These are phyloP conservation scores for Protonibea diacanthus DNA, from an alignment of 2,797 vertebrate species.

Conservation along the genomic window DNA sequence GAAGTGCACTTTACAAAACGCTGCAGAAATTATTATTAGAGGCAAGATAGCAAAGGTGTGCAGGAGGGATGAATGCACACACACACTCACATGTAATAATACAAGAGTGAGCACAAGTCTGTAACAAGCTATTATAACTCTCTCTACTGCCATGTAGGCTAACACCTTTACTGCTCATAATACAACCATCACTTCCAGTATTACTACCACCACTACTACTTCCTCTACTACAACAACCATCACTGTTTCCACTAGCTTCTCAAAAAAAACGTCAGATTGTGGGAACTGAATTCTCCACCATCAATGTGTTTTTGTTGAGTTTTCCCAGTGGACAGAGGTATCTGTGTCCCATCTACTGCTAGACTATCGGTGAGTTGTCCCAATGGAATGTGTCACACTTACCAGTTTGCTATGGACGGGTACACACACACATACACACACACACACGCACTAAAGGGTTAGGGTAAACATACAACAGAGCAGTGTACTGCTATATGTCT, in stretches of 20 bases:
- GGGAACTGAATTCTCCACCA: conserved; percentile 5
- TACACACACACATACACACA: conserved; percentile 12
- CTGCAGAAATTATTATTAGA: conserved; percentile 47
- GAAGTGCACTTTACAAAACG: conserved; percentile 36
- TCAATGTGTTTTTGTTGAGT: conserved; percentile 56
- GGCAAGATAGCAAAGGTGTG: conserved; percentile 19
- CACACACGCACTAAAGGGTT: conserved; percentile 15
- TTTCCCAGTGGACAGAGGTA: conserved; percentile 50
- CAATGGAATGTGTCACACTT: conserved; percentile 70
- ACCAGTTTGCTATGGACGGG: conserved; percentile 59
- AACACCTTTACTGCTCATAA: conserved; percentile 3
- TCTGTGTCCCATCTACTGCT: conserved; percentile 57
- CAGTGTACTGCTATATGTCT: conserved; percentile 7
- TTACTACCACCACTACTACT: neutral
- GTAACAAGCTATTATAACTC: neutral
- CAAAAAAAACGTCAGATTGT: neutral
- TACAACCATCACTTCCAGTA: conserved; percentile 24
- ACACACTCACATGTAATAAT: neutral
- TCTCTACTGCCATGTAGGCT: neutral
- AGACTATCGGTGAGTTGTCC: conserved; percentile 63
- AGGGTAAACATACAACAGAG: conserved; percentile 28
- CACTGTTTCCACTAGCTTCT: neutral
- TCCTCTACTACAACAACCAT: neutral
- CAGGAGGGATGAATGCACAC: neutral
- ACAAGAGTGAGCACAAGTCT: neutral